These are phyloP conservation scores for Chondrilla cf. caribensis DNA, from an alignment of 37 sponge, comb jelly and placozoan species.

Conservation along the genomic window DNA sequence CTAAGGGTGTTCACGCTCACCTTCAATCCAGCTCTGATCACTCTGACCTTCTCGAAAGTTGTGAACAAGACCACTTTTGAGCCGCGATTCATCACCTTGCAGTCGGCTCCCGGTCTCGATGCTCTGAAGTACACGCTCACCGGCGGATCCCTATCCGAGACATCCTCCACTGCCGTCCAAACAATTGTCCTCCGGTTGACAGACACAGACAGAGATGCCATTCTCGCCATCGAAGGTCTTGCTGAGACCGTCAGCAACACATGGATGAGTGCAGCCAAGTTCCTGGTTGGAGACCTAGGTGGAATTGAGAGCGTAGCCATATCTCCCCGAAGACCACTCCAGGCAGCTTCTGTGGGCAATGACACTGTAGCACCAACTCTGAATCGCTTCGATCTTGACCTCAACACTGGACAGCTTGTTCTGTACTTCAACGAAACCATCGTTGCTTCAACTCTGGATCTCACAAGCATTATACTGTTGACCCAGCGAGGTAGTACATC, in stretches of 20 bases:
- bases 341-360: constrained; percentile 36
- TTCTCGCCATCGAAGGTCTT: constrained; percentile 46
- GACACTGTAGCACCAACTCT: constrained; percentile 63
- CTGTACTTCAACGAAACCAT: constrained; percentile 71
- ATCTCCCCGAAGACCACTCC: constrained; percentile 33
- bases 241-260: constrained; percentile 61
- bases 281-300: constrained; percentile 56
- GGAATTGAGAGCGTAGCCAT: constrained; percentile 41
- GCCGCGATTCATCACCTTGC: constrained; percentile 63
- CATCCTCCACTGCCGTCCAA: constrained; percentile 1
- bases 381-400: constrained; percentile 56
- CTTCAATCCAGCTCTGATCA: constrained; percentile 58
- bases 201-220: constrained; percentile 44
- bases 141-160: constrained; percentile 41
- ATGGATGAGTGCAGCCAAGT: constrained; percentile 59
- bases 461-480: constrained; percentile 47
- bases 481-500: constrained; percentile 2
- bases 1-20: constrained; percentile 61
- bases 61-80: constrained; percentile 66
- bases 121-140: constrained; percentile 62
- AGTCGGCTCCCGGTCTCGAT: constrained; percentile 37
- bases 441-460: constrained; percentile 34
- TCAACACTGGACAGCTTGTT: constrained; percentile 59
- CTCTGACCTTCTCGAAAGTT: constrained; percentile 71
- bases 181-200: constrained; percentile 45